A percentile compares a stretch with the other conserved stretches of the same genome.
Conservation (phyloP, 2,888 invertebrate species). For the Cheiracanthium punctorium region DNA sequence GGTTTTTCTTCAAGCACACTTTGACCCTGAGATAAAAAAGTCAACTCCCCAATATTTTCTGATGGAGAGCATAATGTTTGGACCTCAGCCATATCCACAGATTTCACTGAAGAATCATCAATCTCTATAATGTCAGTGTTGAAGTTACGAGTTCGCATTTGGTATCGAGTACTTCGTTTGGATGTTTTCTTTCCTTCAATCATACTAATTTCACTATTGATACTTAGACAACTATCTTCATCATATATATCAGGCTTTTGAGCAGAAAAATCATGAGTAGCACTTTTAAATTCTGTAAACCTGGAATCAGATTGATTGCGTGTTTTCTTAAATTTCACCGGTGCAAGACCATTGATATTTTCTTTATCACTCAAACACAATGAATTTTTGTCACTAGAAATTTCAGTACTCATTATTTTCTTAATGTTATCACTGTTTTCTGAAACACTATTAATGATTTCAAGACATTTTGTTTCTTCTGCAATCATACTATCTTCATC, state of each 20-base stretch:
- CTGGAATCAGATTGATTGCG: constrained; percentile 30
- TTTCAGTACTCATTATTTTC: constrained; percentile 29
- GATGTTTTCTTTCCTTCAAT: constrained; percentile 28
- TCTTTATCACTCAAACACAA: constrained; percentile 57
- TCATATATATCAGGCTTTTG: constrained; percentile 34
- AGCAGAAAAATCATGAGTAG: constrained; percentile 20
- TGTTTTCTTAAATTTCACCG: constrained; percentile 40
- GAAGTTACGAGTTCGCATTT: constrained; percentile 35
- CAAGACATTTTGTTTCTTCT: constrained; percentile 26
- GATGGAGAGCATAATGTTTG: not conserved
- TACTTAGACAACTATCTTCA: constrained; percentile 31
- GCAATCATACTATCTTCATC: not conserved
- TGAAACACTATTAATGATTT: constrained; percentile 31
- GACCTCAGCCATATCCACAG: constrained; percentile 13
- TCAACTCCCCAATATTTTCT: constrained; percentile 15
- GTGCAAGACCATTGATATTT: constrained; percentile 53
- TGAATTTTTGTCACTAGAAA: constrained; percentile 51
- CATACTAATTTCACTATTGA: constrained; percentile 24
- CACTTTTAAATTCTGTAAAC: constrained; percentile 44
- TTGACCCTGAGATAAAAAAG: constrained; percentile 16
- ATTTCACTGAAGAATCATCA: constrained; percentile 29
- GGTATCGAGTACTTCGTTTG: constrained; percentile 46
- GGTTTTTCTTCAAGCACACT: not conserved
- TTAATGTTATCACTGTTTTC: constrained; percentile 31
- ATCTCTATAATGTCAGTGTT: constrained; percentile 20